These are phyloP conservation scores for Sardinella longiceps DNA, from an alignment of 2,797 vertebrate species.

Conservation along the genomic window DNA sequence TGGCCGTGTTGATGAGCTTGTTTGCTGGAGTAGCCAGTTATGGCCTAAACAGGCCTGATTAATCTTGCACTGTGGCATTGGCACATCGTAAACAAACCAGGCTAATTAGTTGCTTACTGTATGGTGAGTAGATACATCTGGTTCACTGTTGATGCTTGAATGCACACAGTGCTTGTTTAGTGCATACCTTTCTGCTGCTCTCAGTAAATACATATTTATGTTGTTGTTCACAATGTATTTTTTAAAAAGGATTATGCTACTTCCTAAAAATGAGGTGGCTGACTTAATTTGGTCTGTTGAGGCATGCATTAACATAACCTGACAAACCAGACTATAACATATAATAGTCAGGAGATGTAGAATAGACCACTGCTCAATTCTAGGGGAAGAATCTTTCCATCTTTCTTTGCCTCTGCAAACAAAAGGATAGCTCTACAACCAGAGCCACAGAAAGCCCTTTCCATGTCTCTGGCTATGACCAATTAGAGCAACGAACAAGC, in stretches of 20 bases:
- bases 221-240: background rate
- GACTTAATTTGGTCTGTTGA: background rate
- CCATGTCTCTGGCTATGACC: no score
- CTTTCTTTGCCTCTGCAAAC: no score
- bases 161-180: background rate
- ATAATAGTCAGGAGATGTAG: no score
- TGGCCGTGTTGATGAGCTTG: conserved; percentile 6
- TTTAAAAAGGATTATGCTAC: background rate
- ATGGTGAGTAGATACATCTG: background rate
- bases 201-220: background rate
- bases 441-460: no score
- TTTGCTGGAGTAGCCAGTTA: background rate
- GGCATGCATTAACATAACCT: background rate
- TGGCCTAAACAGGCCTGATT: background rate
- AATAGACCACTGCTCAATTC: no score
- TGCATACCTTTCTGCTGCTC: background rate
- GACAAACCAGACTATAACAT: no score
- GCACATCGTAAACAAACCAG: background rate
- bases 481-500: no score
- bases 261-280: background rate
- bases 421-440: no score
- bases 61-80: background rate
- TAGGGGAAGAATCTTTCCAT: no score
- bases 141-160: background rate
- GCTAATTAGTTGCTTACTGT: conserved; percentile 1